Base-by-base conservation (phyloP, 2,888 invertebrate species). In the Mylabris sibirica region DNA sequence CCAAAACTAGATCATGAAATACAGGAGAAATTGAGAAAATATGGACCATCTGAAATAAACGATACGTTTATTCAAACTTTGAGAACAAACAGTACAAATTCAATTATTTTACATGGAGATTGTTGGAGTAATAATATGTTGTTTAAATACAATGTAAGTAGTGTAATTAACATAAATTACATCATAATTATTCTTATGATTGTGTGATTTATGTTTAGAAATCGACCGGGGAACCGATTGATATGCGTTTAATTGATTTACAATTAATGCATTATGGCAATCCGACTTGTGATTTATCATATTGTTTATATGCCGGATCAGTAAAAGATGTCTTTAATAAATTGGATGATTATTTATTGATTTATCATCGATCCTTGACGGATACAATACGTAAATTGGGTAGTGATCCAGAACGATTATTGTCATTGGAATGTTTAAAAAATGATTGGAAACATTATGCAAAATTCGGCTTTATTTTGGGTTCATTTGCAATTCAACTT, bases 231-330 rank as follows among this genome's bases (percentile, higher is more conserved):
- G 53, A 59, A 20, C 65, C 59, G 3, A 24, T 35, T 1, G 60
- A 63, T 24, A 57, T 71, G 30, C 59, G 64, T 26, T 62, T 71
- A n/a, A 9, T 72, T 0, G 81, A 81, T 49, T 79, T 75, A 64
- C 81, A 81, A 70, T 14, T 78, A 6, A 17, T 70, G 14, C 69
- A 72, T 63, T 60, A 66, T 3, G 75, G 71, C 3, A 72, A 77
- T 20, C 80, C 80, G 0, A 80, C 76, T 3, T 67, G 74, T 30
- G 85, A 85, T 68, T 62, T 85, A 49, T 72, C 80, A 4, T 83
- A 84, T 68, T 76, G 80, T 68, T 73, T 84, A 14, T 83, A 79
- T 66, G 78, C 79, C 3, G 79, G 80, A 38, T 76, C 77, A 6
- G 69, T 76, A 3, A 77, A 78, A 60, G 74, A 78, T 8, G 67